phyloP scores from a whole-genome alignment of 2,113 vertebrate genomes.

The Boleophthalmus pectinirostris region DNA sequence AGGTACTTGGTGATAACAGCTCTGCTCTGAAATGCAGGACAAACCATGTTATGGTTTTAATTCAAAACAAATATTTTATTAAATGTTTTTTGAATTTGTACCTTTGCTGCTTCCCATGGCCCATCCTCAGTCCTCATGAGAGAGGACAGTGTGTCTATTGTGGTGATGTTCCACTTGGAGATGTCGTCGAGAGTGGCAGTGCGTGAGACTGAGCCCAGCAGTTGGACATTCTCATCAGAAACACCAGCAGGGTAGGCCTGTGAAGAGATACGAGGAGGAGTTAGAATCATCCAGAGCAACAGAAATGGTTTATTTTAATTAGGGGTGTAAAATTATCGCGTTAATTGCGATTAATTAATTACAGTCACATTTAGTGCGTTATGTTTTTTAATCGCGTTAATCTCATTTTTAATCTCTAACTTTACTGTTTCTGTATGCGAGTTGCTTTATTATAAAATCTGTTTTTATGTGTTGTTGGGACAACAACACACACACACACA shows the following conservation, averaged over 20 bases:
- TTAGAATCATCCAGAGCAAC: neutral
- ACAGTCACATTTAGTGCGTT: too few species aligned
- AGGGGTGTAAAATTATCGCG: too few species aligned
- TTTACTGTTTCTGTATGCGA: too few species aligned
- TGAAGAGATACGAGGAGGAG: neutral
- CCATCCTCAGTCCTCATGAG: constrained; percentile 58
- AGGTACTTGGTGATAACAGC: constrained; percentile 70
- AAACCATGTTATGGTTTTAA: neutral
- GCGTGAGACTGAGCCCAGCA: constrained; percentile 59
- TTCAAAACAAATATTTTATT: neutral
- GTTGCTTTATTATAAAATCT: too few species aligned
- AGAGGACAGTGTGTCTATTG: constrained; percentile 55
- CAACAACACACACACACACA: too few species aligned
- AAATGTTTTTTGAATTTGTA: constrained; percentile 10
- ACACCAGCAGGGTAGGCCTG: constrained; percentile 60
- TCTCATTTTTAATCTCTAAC: too few species aligned
- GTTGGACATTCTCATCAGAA: constrained; percentile 41
- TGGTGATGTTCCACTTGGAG: constrained; percentile 62
- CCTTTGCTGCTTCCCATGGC: constrained; percentile 57
- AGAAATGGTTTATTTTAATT: neutral
- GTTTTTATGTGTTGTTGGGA: too few species aligned
- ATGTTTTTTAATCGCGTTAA: too few species aligned
- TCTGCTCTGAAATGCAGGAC: constrained; percentile 59
- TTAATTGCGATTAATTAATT: too few species aligned
- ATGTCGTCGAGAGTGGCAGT: constrained; percentile 61